Conservation (phyloP, 2,797 vertebrate species). For the Macrochelys suwanniensis region DNA sequence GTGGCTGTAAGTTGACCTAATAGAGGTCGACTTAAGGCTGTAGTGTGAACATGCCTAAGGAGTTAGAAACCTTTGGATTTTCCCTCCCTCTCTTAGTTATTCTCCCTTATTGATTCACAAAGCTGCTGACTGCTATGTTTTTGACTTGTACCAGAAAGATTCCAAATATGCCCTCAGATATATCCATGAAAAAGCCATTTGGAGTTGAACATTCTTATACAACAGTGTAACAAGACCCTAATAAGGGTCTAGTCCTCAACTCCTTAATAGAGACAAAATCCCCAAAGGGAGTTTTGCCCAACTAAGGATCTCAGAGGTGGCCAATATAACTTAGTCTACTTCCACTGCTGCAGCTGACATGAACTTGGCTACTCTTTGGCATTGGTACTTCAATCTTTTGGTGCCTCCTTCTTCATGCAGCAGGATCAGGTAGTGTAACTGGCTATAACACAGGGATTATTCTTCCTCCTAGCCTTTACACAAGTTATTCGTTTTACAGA, state of each 20-base stretch:
- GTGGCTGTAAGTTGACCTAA: too few relatives aligned
- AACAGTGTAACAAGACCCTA: background rate
- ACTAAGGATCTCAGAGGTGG: background rate
- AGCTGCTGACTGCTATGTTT: background rate
- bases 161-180: background rate
- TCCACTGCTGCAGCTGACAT: background rate
- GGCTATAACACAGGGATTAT: background rate
- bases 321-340: background rate
- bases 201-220: background rate
- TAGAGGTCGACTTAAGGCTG: too few relatives aligned
- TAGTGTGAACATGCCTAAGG: too few relatives aligned
- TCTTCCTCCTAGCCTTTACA: background rate
- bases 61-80: background rate
- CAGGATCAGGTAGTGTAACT: background rate
- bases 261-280: background rate
- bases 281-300: background rate
- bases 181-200: background rate
- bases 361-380: background rate
- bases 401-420: background rate
- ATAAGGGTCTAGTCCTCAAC: background rate
- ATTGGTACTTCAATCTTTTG: background rate
- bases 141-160: background rate
- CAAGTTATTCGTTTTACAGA: background rate
- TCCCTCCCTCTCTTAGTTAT: background rate
- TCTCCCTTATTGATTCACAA: background rate